Evolutionary conservation across 1,140 invertebrate genomes (phyloP).

Genomic region (Oscheius sp.): DNA sequence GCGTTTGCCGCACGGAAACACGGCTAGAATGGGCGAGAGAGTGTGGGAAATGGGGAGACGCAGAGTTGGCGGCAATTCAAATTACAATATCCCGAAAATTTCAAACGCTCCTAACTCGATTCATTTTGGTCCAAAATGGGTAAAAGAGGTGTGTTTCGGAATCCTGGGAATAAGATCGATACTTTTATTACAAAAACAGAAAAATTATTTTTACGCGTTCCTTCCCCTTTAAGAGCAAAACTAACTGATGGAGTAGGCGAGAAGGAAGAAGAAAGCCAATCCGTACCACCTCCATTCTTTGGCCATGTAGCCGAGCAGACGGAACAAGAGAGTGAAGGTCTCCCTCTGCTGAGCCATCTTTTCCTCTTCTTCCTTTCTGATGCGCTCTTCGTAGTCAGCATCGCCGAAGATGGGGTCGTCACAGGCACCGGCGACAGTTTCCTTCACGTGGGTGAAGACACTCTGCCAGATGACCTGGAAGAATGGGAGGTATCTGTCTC

Average conservation of each 20-base stretch:
- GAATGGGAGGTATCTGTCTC: too few relatives aligned
- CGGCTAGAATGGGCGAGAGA: too few relatives aligned
- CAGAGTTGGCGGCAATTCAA: too few relatives aligned
- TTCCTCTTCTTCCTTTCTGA: constrained; percentile 41
- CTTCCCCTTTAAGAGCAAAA: not conserved
- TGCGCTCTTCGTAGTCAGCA: constrained; percentile 35
- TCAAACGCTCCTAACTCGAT: too few relatives aligned
- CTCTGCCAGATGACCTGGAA: constrained; percentile 54
- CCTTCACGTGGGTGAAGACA: constrained; percentile 52
- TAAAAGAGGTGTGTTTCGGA: too few relatives aligned
- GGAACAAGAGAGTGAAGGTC: constrained; percentile 35
- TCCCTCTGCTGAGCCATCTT: constrained; percentile 38
- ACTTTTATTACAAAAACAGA: too few relatives aligned
- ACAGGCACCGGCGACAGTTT: constrained; percentile 33
- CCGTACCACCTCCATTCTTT: constrained; percentile 40
- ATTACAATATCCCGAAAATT: too few relatives aligned
- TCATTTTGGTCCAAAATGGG: too few relatives aligned
- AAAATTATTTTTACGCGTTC: too few relatives aligned
- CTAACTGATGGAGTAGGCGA: constrained; percentile 55
- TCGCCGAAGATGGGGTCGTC: constrained; percentile 40
- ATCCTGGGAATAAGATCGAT: not conserved
- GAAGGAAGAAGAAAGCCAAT: constrained; percentile 54
- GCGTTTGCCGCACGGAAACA: too few relatives aligned
- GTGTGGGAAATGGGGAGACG: too few relatives aligned
- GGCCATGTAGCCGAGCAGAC: constrained; percentile 42